These are phyloP conservation scores for Drosophila demipolita DNA, from an alignment of 2,888 invertebrate genomes.

Conservation along the genomic window DNA sequence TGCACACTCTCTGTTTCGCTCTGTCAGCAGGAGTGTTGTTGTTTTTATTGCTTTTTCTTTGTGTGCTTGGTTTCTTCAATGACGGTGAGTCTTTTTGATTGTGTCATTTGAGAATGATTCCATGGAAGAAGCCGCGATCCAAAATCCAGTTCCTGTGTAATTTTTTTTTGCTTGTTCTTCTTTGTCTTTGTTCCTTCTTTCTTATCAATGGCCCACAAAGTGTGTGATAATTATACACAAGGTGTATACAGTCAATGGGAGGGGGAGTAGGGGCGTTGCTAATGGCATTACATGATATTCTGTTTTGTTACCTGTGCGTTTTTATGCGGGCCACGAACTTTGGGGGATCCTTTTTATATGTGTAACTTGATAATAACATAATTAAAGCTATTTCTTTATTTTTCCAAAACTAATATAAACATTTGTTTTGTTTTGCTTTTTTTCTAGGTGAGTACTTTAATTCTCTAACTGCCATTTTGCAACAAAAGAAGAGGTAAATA, in stretches of 20 bases:
- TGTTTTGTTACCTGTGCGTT: conserved; percentile 17
- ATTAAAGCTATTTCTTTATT: conserved; percentile 26
- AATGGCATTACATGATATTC: conserved; percentile 41
- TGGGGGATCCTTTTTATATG: conserved; percentile 13
- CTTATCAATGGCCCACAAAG: conserved; percentile 54
- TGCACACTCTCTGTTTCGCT: conserved; percentile 1
- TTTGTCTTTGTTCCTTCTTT: conserved; percentile 32
- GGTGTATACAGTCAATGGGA: not conserved
- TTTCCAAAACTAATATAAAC: conserved; percentile 20
- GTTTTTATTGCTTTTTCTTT: conserved; percentile 49
- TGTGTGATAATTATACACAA: conserved; percentile 71
- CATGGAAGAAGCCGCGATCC: conserved; percentile 55
- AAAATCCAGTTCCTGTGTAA: conserved; percentile 78
- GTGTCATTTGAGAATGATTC: conserved; percentile 59
- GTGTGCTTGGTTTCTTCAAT: conserved; percentile 57
- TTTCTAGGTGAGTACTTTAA: conserved; percentile 61
- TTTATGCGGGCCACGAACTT: conserved; percentile 46
- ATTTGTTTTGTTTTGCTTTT: conserved; percentile 12
- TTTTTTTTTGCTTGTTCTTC: conserved; percentile 40
- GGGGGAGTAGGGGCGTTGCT: conserved; percentile 20
- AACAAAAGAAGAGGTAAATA: conserved; percentile 5
- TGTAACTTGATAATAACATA: conserved; percentile 34
- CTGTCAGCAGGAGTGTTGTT: conserved; percentile 34
- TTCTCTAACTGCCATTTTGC: not conserved
- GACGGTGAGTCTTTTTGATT: conserved; percentile 60